phyloP scores from a whole-genome alignment of 2,888 invertebrate genomes.

The Heliconius ethilla region DNA sequence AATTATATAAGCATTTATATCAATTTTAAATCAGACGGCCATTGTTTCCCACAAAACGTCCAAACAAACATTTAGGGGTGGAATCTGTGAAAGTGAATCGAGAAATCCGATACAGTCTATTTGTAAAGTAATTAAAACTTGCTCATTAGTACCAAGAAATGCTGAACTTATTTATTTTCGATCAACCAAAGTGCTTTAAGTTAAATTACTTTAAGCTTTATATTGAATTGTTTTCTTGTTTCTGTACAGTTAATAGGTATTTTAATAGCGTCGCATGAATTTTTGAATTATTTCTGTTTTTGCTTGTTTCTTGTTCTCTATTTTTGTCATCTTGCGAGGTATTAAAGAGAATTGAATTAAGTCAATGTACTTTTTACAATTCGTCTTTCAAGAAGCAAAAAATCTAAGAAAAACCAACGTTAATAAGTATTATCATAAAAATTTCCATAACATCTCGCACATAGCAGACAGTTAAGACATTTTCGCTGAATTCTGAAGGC shows the following conservation, averaged over 20 bases:
- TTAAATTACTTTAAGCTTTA: constrained; percentile 49
- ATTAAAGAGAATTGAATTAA: too few species aligned
- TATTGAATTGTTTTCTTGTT: constrained; percentile 41
- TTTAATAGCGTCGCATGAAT: constrained; percentile 23
- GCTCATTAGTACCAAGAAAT: constrained; percentile 49
- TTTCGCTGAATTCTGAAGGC: too few species aligned
- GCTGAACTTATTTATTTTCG: constrained; percentile 49
- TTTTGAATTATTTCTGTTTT: not conserved
- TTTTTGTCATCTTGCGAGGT: too few species aligned
- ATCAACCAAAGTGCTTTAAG: constrained; percentile 48
- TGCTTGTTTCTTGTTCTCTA: too few species aligned
- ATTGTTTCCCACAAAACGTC: not conserved
- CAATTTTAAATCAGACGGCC: not conserved
- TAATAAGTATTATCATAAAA: too few species aligned
- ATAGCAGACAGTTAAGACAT: too few species aligned
- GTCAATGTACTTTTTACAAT: too few species aligned
- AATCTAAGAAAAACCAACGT: too few species aligned
- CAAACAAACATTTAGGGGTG: constrained; percentile 11
- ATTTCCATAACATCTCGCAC: too few species aligned
- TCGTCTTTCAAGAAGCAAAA: too few species aligned
- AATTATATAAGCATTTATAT: not conserved
- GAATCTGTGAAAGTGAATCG: constrained; percentile 36
- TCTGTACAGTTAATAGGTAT: constrained; percentile 35
- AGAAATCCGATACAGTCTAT: constrained; percentile 44
- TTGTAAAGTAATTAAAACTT: constrained; percentile 54